These are phyloP conservation scores for Drosophila repleta DNA, from an alignment of 1,140 invertebrate genomes.

Conservation along the genomic window DNA sequence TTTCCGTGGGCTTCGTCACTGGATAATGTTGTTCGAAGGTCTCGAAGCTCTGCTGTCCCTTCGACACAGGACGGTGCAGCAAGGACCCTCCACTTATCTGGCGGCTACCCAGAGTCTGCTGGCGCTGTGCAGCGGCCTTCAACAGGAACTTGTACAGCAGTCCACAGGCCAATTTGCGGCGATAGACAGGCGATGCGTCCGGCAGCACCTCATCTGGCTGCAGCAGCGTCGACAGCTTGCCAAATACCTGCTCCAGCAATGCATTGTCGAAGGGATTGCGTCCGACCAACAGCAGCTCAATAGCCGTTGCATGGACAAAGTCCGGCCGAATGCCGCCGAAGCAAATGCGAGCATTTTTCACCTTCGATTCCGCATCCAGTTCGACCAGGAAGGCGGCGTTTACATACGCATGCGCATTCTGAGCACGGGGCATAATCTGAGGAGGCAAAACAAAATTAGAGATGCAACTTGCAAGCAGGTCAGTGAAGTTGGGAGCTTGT, in stretches of 20 bases:
- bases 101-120: conserved; percentile 72
- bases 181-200: conserved; percentile 87
- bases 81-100: conserved; percentile 83
- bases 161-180: conserved; percentile 87
- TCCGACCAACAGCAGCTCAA: conserved; percentile 88
- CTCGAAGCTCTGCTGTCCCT: conserved; percentile 88
- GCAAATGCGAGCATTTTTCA: conserved; percentile 83
- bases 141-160: conserved; percentile 90
- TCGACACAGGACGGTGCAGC: conserved; percentile 87
- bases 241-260: conserved; percentile 85
- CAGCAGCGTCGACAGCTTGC: conserved; percentile 86
- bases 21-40: conserved; percentile 88
- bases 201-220: conserved; percentile 87
- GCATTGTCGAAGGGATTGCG: conserved; percentile 85
- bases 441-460: neutral
- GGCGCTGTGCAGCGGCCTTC: conserved; percentile 83
- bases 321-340: conserved; percentile 89
- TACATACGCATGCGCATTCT: conserved; percentile 93
- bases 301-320: conserved; percentile 89
- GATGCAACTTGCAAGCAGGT: too few species aligned
- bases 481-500: too few species aligned
- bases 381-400: conserved; percentile 92
- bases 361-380: conserved; percentile 81
- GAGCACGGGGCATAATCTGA: conserved; percentile 91
- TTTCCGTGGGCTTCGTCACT: conserved; percentile 89